Base-by-base conservation (phyloP, 1,140 invertebrate species). In the Zeugodacus cucurbitae region DNA sequence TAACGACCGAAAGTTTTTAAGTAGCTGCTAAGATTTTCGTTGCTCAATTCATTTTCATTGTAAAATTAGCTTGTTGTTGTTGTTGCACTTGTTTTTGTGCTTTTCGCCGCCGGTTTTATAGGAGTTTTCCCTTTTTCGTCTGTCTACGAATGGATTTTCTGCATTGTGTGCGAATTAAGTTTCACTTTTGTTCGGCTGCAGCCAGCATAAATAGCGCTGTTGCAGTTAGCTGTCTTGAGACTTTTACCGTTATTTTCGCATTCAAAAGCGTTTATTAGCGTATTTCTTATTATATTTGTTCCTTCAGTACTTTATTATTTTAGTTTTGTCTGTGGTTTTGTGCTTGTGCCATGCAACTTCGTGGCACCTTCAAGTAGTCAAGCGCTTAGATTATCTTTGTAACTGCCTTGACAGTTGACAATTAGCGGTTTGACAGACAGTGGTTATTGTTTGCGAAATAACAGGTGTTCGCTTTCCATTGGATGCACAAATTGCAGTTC, bases 1-100 rank as follows among this genome's bases (percentile, higher is more conserved):
- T 74, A 74, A 74, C 32, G 32, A 74, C 32, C 67, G 34, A 74
- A 74, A 74, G 67, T 74, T 74, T 74, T 74, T 74, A 74, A 74
- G 67, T 74, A 74, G 67, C 67, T 74, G 67, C 67, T 20, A 74
- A 74, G 67, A 74, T 74, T 74, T 74, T 37, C 20, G 32, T 34
- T 22, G 34, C 34, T 74, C 67, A 74, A 32, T 32, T 14, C 34
- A 74, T 41, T 74, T 74, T 74, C 34, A 34, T 32, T 74, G 32
- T 41, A 41, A 32, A 37, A 22, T 74, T 74, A n/a, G 34, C 22
- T 37, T 74, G 34, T 74, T 70, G 5, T 17, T 70, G 29, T 74
- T 29, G 62, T 29, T 64, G 62, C 62, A 64, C 7, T 64, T 64
- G 26, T 64, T n/a, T 41, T 74, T 74, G 64, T 74, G 34, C 48